A percentile compares a stretch with the other conserved stretches of the same genome.
phyloP scores from a whole-genome alignment of 2,113 vertebrate species.

The Empidonax traillii region DNA sequence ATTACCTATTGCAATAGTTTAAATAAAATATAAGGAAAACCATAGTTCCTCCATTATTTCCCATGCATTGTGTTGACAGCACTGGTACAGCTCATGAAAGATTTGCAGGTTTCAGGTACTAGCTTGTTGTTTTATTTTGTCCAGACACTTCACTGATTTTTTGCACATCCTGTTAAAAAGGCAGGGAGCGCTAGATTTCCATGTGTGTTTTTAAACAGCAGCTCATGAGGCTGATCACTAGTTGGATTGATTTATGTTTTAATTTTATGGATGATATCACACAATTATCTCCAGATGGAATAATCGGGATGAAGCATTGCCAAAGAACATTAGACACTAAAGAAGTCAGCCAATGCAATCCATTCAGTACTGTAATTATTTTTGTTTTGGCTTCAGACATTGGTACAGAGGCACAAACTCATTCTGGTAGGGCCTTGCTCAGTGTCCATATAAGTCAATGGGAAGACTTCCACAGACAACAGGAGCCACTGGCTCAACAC shows the following conservation, averaged over 20 bases:
- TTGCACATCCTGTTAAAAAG: neutral
- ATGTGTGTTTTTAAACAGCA: conserved; percentile 38
- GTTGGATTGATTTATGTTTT: conserved; percentile 79
- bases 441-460: neutral
- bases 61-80: neutral
- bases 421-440: neutral
- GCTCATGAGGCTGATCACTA: conserved; percentile 54
- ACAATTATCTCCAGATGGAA: conserved; percentile 83
- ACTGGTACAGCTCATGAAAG: neutral
- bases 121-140: neutral
- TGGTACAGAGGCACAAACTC: conserved; percentile 33
- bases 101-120: neutral
- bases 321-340: conserved; percentile 72
- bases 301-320: conserved; percentile 73
- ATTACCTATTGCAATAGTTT: neutral
- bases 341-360: conserved; percentile 62
- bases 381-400: conserved; percentile 73
- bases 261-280: conserved; percentile 82
- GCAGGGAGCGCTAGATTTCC: conserved; percentile 29
- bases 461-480: neutral
- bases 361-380: conserved; percentile 73
- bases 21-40: neutral
- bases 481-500: neutral
- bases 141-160: neutral
- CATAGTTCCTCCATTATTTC: neutral